Evolutionary conservation across 2,113 vertebrate species (phyloP).

Genomic region (Pterocles gutturalis): DNA sequence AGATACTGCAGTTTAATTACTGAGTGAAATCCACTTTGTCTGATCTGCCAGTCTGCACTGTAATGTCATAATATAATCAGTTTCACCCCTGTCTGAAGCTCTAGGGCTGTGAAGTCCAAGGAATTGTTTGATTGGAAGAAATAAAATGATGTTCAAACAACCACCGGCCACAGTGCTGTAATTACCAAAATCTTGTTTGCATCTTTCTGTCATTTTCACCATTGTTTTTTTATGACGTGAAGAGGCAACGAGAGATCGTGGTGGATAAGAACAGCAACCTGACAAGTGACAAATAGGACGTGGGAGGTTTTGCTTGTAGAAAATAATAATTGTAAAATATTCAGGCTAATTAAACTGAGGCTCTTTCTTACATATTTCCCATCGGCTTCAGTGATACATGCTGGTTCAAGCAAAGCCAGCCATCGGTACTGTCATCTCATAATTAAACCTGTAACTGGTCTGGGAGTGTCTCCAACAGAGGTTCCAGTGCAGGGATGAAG

Average conservation of each 20-base stretch:
- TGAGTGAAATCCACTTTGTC: slow-evolving; percentile 82
- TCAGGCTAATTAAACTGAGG: slow-evolving; percentile 78
- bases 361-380: slow-evolving; percentile 67
- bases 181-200: slow-evolving; percentile 79
- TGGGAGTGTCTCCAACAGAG: slow-evolving; percentile 19
- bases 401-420: slow-evolving; percentile 65
- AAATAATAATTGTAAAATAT: slow-evolving; percentile 72
- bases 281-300: slow-evolving; percentile 68
- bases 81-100: slow-evolving; percentile 75
- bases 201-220: slow-evolving; percentile 70
- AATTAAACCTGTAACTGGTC: slow-evolving; percentile 71
- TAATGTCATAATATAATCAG: slow-evolving; percentile 83
- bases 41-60: slow-evolving; percentile 78
- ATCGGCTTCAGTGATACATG: slow-evolving; percentile 61
- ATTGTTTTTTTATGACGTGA: slow-evolving; percentile 59
- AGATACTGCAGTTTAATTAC: slow-evolving; percentile 83
- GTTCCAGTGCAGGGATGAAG: background rate
- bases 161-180: slow-evolving; percentile 68
- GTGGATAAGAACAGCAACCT: slow-evolving; percentile 68
- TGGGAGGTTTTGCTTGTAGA: slow-evolving; percentile 57
- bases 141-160: slow-evolving; percentile 78
- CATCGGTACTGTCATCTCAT: slow-evolving; percentile 51
- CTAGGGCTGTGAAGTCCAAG: slow-evolving; percentile 76
- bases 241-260: slow-evolving; percentile 41
- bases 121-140: slow-evolving; percentile 78